Conservation (phyloP, 2,113 vertebrate species). For the Sylvia atricapilla region DNA sequence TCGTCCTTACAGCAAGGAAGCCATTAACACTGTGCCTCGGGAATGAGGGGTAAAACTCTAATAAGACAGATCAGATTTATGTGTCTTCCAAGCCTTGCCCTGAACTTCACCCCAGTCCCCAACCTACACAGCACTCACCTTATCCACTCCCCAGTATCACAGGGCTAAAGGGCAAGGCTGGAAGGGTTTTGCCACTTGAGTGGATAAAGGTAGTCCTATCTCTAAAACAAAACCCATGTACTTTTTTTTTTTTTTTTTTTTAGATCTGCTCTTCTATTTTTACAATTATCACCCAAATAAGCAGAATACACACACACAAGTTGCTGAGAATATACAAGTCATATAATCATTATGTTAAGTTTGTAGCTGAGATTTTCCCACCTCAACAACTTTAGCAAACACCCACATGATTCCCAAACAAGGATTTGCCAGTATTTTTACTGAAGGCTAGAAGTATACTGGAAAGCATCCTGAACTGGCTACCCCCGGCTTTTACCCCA, state of each 20-base stretch:
- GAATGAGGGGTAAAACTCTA: neutral
- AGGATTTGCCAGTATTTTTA: constrained; percentile 12
- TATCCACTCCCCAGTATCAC: accelerated
- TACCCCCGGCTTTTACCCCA: neutral
- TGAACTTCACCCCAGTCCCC: neutral
- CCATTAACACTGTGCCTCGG: neutral
- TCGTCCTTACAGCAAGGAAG: neutral
- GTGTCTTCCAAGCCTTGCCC: neutral
- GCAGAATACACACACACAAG: neutral
- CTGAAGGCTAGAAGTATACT: neutral
- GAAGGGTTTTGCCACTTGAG: neutral
- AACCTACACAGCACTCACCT: neutral
- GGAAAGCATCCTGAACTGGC: neutral
- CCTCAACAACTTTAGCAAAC: constrained; percentile 11
- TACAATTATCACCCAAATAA: neutral
- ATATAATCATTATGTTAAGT: neutral
- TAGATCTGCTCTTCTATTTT: neutral
- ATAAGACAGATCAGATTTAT: neutral
- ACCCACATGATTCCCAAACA: neutral
- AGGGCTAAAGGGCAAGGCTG: neutral
- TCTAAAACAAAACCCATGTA: accelerated
- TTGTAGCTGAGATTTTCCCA: constrained; percentile 29
- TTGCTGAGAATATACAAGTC: neutral
- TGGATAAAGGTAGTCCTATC: neutral
- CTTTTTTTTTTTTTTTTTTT: neutral